Base-by-base conservation (phyloP, 2,888 invertebrate species). In the Lepidocyrtoides sp. region DNA sequence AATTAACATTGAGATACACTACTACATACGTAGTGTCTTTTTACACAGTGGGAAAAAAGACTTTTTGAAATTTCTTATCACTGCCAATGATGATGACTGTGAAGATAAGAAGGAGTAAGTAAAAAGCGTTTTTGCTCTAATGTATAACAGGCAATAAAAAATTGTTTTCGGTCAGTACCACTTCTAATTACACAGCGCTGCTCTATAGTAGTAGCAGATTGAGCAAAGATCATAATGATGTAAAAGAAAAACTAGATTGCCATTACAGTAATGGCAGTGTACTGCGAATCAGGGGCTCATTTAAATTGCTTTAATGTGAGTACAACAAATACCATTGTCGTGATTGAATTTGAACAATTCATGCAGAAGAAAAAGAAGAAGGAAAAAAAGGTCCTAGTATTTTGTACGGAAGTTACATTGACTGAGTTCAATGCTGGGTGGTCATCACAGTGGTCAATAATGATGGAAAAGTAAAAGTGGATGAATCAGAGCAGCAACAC, bases 151-250 rank as follows among this genome's bases (percentile, higher is more conserved):
- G 79, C 7, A 51, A 90, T 79, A 79, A 54, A 60, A 79, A 85
- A 79, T 48, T 85, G 79, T 69, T 85, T 85, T 91, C 90, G 90
- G 90, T 91, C 90, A 91, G 81, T 69, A 85, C 90, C 90, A 91
- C 90, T 85, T 84, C 54, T 91, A 91, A 91, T 91, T 91, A 86
- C 69, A 32, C 66, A 85, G 85, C 85, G 79, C 90, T 91, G 57
- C 60, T 41, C 26, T 36, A 7, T 36, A 36, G 36, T 36, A 36
- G 36, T 57, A 48, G 72, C 48, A 48, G 57, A 89, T 75, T 51
- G 75, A 75, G 54, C 29, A 17, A 20, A 17, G 77, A 66, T 48
- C 5, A 26, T 29, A 14, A 26, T n/a, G n/a, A n/a, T n/a, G n/a
- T n/a, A n/a, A n/a, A 75, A 75, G 72, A 57, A 90, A 83, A 90